Base-by-base conservation (phyloP, 1,140 invertebrate genomes). In the Megathymus violae region DNA sequence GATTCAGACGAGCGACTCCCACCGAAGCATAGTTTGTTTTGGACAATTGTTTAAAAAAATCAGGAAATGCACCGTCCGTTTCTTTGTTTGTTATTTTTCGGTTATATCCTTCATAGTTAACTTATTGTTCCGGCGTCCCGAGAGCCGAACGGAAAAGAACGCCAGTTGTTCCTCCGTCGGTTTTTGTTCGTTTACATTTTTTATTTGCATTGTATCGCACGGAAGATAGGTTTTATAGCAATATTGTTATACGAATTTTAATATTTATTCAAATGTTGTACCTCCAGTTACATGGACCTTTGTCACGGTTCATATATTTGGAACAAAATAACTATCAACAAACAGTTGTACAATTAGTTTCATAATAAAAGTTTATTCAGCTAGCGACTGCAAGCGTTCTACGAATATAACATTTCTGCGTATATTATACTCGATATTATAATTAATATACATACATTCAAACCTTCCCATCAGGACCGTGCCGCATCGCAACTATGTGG, bases 251-350 rank as follows among this genome's bases (percentile, higher is more conserved):
- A 44, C 16, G 13, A 59, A 38, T 36, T 59, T 34, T 59, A 59
- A 59, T 59, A 59, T 59, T 59, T 47, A 47, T 47, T 46, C 47
- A 44, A 59, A 13, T 40, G 36, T 6, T 47, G 54, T 46, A 44
- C 11, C 54, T 59, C 54, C 54, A 47, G 43, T 59, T 59, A 59
- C 54, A 59, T 59, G 54, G 54, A 47, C 43, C 54, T 47, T 44
- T 47, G 54, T 4, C 13, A 59, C 54, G 54, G 43, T 59, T 17
- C 15, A 36, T 38, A 16, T 47, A 36, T 47, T 38, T 11, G 43
- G 16, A 22, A 59, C 56, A 59, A 48, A 60, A 47, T 36, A 17
- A 5, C 11, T n/a, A 11, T 6, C 16, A 22, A 46, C 44, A 19
- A 47, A 59, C 46, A 59, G 43, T 44, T 31, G 15, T 19, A 52